Evolutionary conservation across 1,140 invertebrate genomes (phyloP), one percentile per base, ranked within the genome.

Genomic region (Sycobia sp.): DNA sequence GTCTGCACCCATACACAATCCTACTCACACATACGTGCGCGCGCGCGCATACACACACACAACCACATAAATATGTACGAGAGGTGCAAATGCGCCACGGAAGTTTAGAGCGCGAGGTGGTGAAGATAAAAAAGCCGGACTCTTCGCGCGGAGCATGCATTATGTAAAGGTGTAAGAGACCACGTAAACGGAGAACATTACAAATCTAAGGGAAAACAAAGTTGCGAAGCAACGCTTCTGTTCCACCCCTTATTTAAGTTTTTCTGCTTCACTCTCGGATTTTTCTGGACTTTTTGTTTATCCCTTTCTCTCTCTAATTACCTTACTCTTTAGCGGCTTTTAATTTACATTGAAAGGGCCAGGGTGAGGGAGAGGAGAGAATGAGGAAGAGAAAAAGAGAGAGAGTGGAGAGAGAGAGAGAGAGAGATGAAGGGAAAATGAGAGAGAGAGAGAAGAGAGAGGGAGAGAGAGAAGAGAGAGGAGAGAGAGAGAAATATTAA

Each of bases 81-180:
- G n/a, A n/a, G n/a, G n/a, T n/a, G n/a, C n/a, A n/a, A 11, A 32
- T 32, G n/a, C n/a, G 4, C 1, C 7, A n/a, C 13, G 14, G 10
- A 36, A 16, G 13, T n/a, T n/a, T 18, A 41, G 18, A 51, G 10
- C 23, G 10, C 13, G 14, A 3, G 22, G 16, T 1, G 34, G 32
- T 29, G 14, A n/a, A 20, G 16, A 25, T 2, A 46, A 25, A 23
- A 38, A 49, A 41, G 49, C 27, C 46, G 22, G 41, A 38, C 41
- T 36, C 34, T 46, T 46, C 46, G 36, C 25, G 34, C 18, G 16
- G 46, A 43, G 18, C 38, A 27, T 58, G 46, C 44, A 56, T 64
- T 64, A 58, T 64, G 57, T 57, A 56, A 27, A 22, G 11, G n/a
- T n/a, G n/a, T n/a, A n/a, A n/a, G n/a, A 49, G 29, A 49, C 1